Percentiles rank a stretch among this genome's conserved stretches.
phyloP scores from a whole-genome alignment of 2,797 vertebrate species.

The Scomberomorus guttatus region DNA sequence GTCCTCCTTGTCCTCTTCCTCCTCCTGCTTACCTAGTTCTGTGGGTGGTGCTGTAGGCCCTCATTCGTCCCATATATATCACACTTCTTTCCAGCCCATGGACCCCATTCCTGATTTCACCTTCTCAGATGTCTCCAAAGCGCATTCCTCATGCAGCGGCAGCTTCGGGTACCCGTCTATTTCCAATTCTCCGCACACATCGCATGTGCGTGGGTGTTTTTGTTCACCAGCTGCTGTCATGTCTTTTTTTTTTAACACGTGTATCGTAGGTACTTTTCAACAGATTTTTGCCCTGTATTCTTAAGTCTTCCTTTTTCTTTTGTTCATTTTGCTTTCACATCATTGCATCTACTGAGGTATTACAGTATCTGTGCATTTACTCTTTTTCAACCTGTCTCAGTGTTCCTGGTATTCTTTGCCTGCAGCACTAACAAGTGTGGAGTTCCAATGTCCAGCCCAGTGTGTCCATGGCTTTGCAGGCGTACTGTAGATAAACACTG shows the following conservation, averaged over 20 bases:
- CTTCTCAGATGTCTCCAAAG: slow-evolving; percentile 89
- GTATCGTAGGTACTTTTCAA: too few species aligned
- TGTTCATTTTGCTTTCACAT: slow-evolving; percentile 13
- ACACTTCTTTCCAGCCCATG: slow-evolving; percentile 94
- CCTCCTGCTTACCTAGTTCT: slow-evolving; percentile 77
- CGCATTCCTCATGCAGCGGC: slow-evolving; percentile 81
- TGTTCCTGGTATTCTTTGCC: slow-evolving; percentile 47
- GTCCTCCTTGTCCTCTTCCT: slow-evolving; percentile 70
- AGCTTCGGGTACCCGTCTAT: slow-evolving; percentile 91
- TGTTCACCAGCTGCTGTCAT: slow-evolving; percentile 17
- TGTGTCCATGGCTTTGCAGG: slow-evolving; percentile 56
- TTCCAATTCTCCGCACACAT: slow-evolving; percentile 63
- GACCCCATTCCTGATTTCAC: slow-evolving; percentile 92
- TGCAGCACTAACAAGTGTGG: slow-evolving; percentile 71
- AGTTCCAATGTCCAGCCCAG: slow-evolving; percentile 48
- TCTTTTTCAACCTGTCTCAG: slow-evolving; percentile 25
- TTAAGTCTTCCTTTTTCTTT: not conserved
- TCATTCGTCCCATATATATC: slow-evolving; percentile 90
- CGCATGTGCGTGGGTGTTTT: slow-evolving; percentile 72
- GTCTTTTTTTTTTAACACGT: slow-evolving; percentile 10
- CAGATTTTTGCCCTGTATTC: not conserved
- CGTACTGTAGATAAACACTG: slow-evolving; percentile 53
- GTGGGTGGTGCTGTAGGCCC: slow-evolving; percentile 73
- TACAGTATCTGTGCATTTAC: slow-evolving; percentile 23
- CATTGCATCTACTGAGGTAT: slow-evolving; percentile 22